Conservation (phyloP, 2,113 vertebrate genomes). For the Danionella cerebrum region DNA sequence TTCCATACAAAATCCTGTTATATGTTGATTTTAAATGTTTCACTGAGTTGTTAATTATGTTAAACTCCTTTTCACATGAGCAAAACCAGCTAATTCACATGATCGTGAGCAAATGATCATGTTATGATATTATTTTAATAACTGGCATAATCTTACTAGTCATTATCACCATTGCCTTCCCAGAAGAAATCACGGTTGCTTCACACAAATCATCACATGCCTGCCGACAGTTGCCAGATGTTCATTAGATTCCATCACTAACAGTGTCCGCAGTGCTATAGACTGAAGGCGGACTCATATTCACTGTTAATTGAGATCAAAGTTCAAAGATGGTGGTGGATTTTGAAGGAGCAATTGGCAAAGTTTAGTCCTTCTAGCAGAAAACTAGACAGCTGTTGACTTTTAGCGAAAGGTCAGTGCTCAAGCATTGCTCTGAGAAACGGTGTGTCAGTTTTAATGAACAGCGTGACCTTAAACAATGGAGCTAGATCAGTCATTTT, state of each 20-base stretch:
- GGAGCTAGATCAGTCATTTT: conserved; percentile 51
- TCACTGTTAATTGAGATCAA: conserved; percentile 49
- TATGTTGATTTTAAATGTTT: too few species aligned
- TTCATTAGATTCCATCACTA: background rate
- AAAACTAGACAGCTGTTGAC: conserved; percentile 47
- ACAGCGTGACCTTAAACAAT: conserved; percentile 66
- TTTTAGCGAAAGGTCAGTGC: conserved; percentile 60
- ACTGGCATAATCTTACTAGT: too few species aligned
- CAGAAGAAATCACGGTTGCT: too few species aligned
- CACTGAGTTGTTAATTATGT: too few species aligned
- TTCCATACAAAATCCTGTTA: too few species aligned
- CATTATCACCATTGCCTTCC: too few species aligned
- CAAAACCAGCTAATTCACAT: too few species aligned
- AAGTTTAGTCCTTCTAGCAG: conserved; percentile 43
- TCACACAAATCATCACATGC: background rate
- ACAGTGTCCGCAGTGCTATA: too few species aligned
- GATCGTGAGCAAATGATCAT: too few species aligned
- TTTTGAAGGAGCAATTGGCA: conserved; percentile 31
- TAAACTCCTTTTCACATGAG: too few species aligned
- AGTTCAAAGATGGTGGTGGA: conserved; percentile 37
- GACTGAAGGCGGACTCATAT: background rate
- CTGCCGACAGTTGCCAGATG: background rate
- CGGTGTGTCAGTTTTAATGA: conserved; percentile 64
- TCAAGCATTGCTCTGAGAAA: conserved; percentile 46
- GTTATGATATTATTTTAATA: too few species aligned